Evolutionary conservation across 2,797 vertebrate genomes (phyloP).

Genomic region (Hipposideros larvatus): DNA sequence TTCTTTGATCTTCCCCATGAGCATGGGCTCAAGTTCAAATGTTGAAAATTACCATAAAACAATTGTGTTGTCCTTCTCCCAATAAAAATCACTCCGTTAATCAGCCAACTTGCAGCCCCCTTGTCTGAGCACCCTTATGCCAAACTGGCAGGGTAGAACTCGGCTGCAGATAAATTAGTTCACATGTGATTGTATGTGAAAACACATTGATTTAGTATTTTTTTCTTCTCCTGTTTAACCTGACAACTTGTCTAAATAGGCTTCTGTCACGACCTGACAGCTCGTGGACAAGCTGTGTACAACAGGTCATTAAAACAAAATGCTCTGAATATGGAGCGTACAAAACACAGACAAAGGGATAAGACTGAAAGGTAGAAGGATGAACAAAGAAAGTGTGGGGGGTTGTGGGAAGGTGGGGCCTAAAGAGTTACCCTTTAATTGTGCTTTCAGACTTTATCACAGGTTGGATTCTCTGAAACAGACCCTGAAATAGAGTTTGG

Average conservation of each 20-base stretch:
- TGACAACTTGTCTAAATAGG: conserved; percentile 89
- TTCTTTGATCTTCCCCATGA: conserved; percentile 84
- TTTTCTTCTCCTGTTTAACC: conserved; percentile 80
- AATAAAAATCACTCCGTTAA: conserved; percentile 86
- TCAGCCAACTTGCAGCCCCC: conserved; percentile 79
- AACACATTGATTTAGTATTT: conserved; percentile 88
- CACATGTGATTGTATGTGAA: conserved; percentile 84
- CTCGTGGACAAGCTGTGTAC: conserved; percentile 82
- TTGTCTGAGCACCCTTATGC: conserved; percentile 82
- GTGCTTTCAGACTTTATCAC: conserved; percentile 45
- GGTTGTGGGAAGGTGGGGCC: neutral
- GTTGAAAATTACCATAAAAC: conserved; percentile 87
- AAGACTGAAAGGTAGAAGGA: conserved; percentile 73
- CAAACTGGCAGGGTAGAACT: conserved; percentile 83
- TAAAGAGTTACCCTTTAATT: conserved; percentile 20
- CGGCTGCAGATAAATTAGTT: conserved; percentile 86
- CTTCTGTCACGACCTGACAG: conserved; percentile 85
- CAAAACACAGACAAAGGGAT: neutral
- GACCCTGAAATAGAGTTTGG: neutral
- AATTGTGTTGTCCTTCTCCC: conserved; percentile 79
- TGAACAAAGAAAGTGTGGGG: conserved; percentile 78
- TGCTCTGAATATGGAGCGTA: conserved; percentile 63
- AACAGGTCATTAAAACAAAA: conserved; percentile 84
- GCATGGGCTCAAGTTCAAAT: conserved; percentile 80
- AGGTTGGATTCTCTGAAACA: conserved; percentile 16